Evolutionary conservation across 1,140 invertebrate genomes (phyloP).

Genomic region (Brachionus manjavacas): DNA sequence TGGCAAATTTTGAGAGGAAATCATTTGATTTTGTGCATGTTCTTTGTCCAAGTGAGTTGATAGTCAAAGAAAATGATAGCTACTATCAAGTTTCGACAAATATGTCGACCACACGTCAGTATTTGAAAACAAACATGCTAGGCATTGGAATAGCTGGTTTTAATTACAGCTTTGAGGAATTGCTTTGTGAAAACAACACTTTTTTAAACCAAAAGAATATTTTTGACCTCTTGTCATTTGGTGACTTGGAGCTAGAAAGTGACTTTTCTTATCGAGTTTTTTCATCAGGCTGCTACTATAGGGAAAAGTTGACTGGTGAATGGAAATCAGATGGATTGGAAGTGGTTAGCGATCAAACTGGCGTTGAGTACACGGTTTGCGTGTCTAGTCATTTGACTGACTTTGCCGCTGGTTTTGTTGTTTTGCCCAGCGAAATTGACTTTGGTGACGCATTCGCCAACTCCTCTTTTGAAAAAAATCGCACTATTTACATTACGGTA

Average conservation of each 20-base stretch:
- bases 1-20: not conserved
- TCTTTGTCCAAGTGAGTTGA: not conserved
- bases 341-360: constrained; percentile 49
- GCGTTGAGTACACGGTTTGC: constrained; percentile 46
- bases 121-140: not conserved
- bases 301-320: constrained; percentile 42
- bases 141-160: not conserved
- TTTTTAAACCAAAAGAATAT: not conserved
- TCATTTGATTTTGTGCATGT: not conserved
- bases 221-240: not conserved
- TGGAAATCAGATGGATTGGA: constrained; percentile 48
- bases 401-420: constrained; percentile 55
- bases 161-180: not conserved
- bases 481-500: constrained; percentile 61
- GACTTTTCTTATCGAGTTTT: constrained; percentile 6
- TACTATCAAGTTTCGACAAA: not conserved
- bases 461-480: constrained; percentile 61
- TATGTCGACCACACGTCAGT: not conserved
- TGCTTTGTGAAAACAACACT: not conserved
- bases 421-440: constrained; percentile 57
- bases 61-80: not conserved
- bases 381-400: constrained; percentile 55
- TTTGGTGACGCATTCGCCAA: constrained; percentile 56
- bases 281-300: constrained; percentile 45
- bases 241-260: not conserved